These are phyloP conservation scores for Dromococcyx pavoninus DNA, from an alignment of 2,797 vertebrate species.

Conservation along the genomic window DNA sequence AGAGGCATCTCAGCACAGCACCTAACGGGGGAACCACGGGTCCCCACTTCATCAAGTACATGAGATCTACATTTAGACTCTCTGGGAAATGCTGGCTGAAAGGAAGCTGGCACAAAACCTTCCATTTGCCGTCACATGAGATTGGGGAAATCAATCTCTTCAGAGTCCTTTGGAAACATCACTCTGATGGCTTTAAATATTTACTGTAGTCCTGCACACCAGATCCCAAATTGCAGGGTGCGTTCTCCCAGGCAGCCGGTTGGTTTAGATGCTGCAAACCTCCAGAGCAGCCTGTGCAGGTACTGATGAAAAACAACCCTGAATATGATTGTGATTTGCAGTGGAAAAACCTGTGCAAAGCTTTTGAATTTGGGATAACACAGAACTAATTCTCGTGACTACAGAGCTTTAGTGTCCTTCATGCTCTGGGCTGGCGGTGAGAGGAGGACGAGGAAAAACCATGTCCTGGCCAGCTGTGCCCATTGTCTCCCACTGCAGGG, in stretches of 20 bases:
- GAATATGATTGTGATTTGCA: no score
- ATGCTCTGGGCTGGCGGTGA: fast-evolving
- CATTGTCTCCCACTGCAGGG: fast-evolving
- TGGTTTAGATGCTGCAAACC: background rate
- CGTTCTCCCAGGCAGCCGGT: background rate
- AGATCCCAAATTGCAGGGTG: background rate
- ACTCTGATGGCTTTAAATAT: background rate
- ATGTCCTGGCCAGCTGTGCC: fast-evolving
- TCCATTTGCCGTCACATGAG: background rate
- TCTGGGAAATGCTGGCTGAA: slow-evolving; percentile 2
- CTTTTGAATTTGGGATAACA: background rate
- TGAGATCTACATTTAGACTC: background rate
- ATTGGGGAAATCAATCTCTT: slow-evolving; percentile 15
- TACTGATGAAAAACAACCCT: background rate
- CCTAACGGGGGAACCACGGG: background rate
- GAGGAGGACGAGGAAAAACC: fast-evolving
- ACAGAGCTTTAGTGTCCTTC: background rate
- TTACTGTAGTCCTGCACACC: background rate
- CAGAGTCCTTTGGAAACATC: slow-evolving; percentile 16
- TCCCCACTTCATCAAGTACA: background rate
- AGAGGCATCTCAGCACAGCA: background rate
- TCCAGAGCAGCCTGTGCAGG: background rate
- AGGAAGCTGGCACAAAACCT: background rate
- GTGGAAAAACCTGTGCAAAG: background rate
- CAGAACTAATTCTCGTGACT: background rate